Conservation (phyloP, 1,140 invertebrate species). For the Cheumatopsyche charites region DNA sequence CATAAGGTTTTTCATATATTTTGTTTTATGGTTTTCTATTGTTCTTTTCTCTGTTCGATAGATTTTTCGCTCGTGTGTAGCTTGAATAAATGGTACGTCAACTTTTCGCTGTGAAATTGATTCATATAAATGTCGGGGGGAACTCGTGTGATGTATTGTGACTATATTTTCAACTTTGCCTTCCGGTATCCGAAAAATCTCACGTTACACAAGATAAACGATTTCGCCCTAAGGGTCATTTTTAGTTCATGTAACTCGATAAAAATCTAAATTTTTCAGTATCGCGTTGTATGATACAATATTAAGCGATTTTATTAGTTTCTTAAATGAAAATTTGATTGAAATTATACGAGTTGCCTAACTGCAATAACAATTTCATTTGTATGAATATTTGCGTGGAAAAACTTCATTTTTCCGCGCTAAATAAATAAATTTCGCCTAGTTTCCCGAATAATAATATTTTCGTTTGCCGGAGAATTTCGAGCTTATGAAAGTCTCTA, state of each 20-base stretch:
- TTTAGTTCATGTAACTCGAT: background rate
- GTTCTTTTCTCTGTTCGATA: conserved; percentile 29
- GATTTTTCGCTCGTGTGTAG: conserved; percentile 1
- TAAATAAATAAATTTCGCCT: conserved; percentile 13
- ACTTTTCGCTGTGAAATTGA: no score
- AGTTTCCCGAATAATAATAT: background rate
- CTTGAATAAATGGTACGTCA: no score
- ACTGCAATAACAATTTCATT: background rate
- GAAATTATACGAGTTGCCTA: background rate
- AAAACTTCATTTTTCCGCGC: background rate
- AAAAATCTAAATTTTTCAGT: no score
- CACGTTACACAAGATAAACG: conserved; percentile 11
- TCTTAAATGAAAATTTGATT: background rate
- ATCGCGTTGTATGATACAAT: background rate
- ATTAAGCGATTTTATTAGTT: background rate
- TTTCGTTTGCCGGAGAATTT: background rate
- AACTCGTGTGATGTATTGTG: no score
- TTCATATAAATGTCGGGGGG: no score
- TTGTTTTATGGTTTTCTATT: conserved; percentile 31
- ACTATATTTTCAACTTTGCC: no score
- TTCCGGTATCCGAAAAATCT: background rate
- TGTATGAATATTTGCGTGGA: background rate
- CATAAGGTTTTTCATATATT: no score
- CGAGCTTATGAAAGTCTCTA: background rate
- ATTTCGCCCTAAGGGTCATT: background rate